Evolutionary conservation across 2,888 invertebrate species (phyloP).

Genomic region (Prosopocoilus inquinatus): DNA sequence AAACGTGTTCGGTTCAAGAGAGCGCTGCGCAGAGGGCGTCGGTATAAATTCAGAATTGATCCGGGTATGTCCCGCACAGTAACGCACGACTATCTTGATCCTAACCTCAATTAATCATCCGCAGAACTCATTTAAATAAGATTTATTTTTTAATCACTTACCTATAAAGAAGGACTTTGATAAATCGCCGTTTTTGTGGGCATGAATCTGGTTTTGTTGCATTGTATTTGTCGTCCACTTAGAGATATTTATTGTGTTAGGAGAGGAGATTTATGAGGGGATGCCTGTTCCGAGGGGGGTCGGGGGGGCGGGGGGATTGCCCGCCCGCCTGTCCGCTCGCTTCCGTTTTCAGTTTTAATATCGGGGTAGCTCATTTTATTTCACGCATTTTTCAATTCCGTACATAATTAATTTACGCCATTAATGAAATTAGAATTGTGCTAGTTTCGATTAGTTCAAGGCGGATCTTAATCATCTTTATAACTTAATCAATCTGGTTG

Average conservation of each 20-base stretch:
- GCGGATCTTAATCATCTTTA: no score
- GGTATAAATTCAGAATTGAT: conserved; percentile 22
- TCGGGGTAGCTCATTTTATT: no score
- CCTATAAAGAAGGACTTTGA: conserved; percentile 33
- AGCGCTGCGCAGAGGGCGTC: conserved; percentile 8
- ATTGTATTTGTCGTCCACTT: conserved; percentile 45
- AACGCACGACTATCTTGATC: conserved; percentile 35
- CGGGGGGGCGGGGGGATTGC: no score
- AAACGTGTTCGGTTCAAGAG: no score
- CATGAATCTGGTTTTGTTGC: conserved; percentile 32
- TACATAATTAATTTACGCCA: no score
- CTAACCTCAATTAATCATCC: conserved; percentile 35
- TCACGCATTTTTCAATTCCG: no score
- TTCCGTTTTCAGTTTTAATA: no score
- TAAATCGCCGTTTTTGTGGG: conserved; percentile 34
- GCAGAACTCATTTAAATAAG: conserved; percentile 39
- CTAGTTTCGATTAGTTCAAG: no score
- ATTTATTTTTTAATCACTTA: conserved; percentile 39
- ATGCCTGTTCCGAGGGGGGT: conserved; percentile 33
- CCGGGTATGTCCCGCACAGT: conserved; percentile 26
- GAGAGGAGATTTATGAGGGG: conserved; percentile 38
- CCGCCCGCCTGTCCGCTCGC: no score
- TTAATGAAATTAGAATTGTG: no score
- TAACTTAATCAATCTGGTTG: no score
- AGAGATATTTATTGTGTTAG: conserved; percentile 42